Percentiles rank a stretch among this genome's conserved stretches.
These are phyloP conservation scores for Drosophila biarmipes DNA, from an alignment of 1,140 invertebrate species.

Conservation along the genomic window DNA sequence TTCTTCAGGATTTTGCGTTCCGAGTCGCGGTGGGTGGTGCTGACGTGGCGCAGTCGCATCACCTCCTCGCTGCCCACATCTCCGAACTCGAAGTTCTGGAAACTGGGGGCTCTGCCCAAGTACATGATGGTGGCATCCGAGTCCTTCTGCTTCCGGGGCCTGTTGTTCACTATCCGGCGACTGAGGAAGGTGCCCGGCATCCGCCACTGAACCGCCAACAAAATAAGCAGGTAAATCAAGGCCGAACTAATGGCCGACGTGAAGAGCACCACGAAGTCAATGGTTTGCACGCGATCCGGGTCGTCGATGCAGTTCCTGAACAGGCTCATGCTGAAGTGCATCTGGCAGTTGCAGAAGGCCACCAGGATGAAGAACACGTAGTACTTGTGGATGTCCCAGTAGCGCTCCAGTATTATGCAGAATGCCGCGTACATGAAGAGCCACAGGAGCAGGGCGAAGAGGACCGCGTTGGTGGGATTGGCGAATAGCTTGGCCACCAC, in stretches of 20 bases:
- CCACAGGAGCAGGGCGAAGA: slow-evolving; percentile 58
- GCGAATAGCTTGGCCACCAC: slow-evolving; percentile 54
- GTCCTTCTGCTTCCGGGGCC: background rate
- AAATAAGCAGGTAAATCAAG: slow-evolving; percentile 18
- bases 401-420: slow-evolving; percentile 49
- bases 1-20: slow-evolving; percentile 88
- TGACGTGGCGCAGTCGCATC: slow-evolving; percentile 50
- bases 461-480: slow-evolving; percentile 46
- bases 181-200: slow-evolving; percentile 57
- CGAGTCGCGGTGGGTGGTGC: slow-evolving; percentile 33
- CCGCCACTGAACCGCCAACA: slow-evolving; percentile 50
- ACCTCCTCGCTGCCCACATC: slow-evolving; percentile 54
- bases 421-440: slow-evolving; percentile 66
- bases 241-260: slow-evolving; percentile 15
- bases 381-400: slow-evolving; percentile 38
- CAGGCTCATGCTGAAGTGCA: slow-evolving; percentile 55
- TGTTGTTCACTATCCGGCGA: slow-evolving; percentile 30
- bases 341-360: slow-evolving; percentile 64
- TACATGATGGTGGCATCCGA: slow-evolving; percentile 5
- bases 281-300: background rate
- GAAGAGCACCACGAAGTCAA: slow-evolving; percentile 39
- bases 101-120: slow-evolving; percentile 35
- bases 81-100: slow-evolving; percentile 69
- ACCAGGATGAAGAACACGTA: slow-evolving; percentile 53
- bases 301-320: slow-evolving; percentile 28